A percentile compares a stretch with the other conserved stretches of the same genome.
Conservation (phyloP, 2,113 vertebrate species). For the Cercocebus atys region DNA sequence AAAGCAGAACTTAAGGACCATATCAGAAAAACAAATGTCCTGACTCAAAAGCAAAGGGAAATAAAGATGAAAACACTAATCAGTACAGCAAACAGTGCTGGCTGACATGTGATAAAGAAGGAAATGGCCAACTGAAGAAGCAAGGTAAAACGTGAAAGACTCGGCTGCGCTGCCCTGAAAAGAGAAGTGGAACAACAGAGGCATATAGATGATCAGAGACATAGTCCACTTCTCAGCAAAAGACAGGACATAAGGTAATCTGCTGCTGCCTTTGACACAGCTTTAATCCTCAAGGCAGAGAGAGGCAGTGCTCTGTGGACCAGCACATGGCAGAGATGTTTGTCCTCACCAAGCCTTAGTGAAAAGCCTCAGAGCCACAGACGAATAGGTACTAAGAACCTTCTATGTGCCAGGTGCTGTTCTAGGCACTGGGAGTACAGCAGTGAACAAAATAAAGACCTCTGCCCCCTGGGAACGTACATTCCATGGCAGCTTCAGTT, state of each 20-base stretch:
- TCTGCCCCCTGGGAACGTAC: background rate
- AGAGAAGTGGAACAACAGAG: background rate
- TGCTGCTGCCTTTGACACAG: background rate
- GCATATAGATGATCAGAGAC: background rate
- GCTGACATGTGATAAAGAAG: background rate
- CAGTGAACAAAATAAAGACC: background rate
- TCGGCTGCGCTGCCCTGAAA: background rate
- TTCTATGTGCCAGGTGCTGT: background rate
- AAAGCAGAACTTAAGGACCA: background rate
- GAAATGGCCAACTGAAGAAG: background rate
- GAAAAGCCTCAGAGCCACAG: background rate
- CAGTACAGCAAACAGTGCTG: background rate
- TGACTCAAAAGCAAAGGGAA: constrained; percentile 24
- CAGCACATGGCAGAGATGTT: background rate
- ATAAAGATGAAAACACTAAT: background rate
- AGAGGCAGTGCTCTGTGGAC: background rate
- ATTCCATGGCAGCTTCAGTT: background rate
- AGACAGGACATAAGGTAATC: background rate
- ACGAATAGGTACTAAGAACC: background rate
- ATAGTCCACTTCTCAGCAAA: background rate
- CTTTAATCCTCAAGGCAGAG: background rate
- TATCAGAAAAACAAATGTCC: background rate
- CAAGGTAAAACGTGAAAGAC: background rate
- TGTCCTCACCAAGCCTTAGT: background rate
- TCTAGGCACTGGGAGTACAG: background rate